Conservation (phyloP, 2,888 invertebrate species). For the Shargacucullia verbasci region DNA sequence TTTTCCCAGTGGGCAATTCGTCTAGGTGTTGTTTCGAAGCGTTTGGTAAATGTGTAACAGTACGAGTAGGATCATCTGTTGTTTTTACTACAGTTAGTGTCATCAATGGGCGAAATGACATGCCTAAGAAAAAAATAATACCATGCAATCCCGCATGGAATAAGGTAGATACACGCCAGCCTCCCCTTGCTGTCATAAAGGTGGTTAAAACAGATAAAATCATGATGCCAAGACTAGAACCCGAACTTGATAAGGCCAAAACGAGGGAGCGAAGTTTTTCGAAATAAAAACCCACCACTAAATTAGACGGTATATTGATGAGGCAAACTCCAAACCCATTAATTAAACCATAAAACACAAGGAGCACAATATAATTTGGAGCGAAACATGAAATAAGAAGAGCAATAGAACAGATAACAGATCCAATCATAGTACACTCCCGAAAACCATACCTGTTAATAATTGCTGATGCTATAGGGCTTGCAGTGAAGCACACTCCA, state of each 20-base stretch:
- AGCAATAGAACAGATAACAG: conserved; percentile 69
- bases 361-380: conserved; percentile 64
- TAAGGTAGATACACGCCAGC: conserved; percentile 75
- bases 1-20: conserved; percentile 38
- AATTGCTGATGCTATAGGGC: conserved; percentile 76
- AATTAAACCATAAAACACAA: conserved; percentile 72
- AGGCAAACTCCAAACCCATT: conserved; percentile 76
- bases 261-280: conserved; percentile 75
- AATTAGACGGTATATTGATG: conserved; percentile 73
- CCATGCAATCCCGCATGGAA: conserved; percentile 77
- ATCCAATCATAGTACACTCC: conserved; percentile 76
- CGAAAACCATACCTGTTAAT: conserved; percentile 82
- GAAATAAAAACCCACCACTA: conserved; percentile 82
- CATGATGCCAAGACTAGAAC: conserved; percentile 77
- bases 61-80: conserved; percentile 73
- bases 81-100: conserved; percentile 71
- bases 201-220: conserved; percentile 71
- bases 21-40: conserved; percentile 38
- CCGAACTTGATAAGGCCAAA: conserved; percentile 70
- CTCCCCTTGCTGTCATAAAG: conserved; percentile 68
- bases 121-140: conserved; percentile 71
- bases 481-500: conserved; percentile 72
- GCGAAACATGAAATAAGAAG: conserved; percentile 73
- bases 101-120: conserved; percentile 75
- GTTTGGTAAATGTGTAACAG: conserved; percentile 77